A percentile compares a stretch with the other conserved stretches of the same genome.
Conservation (phyloP, 2,113 vertebrate species). For the Zingel zingel region DNA sequence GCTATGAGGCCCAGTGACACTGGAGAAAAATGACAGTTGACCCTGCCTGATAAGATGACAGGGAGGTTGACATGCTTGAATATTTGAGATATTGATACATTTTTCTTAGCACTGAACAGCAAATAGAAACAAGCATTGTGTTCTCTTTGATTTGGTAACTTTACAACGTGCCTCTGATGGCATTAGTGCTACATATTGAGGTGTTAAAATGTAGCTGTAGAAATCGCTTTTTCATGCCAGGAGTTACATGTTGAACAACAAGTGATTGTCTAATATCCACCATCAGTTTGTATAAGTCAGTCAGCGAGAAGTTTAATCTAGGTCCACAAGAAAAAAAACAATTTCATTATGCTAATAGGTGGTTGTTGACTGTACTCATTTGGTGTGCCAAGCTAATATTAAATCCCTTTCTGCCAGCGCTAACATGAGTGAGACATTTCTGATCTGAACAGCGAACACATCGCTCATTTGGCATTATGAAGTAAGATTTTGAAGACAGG, state of each 20-base stretch:
- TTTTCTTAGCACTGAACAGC: neutral
- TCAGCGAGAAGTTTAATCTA: slow-evolving; percentile 14
- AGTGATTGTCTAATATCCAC: slow-evolving; percentile 11
- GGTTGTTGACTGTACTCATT: slow-evolving; percentile 20
- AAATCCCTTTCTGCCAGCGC: slow-evolving; percentile 57
- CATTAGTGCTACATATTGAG: neutral
- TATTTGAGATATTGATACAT: neutral
- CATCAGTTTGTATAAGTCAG: slow-evolving; percentile 3
- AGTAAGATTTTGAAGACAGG: slow-evolving; percentile 49
- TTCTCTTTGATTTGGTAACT: neutral
- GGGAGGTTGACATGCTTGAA: slow-evolving; percentile 20
- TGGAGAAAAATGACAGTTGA: slow-evolving; percentile 41
- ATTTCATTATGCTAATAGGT: slow-evolving; percentile 22
- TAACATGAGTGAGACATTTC: slow-evolving; percentile 58
- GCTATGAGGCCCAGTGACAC: slow-evolving; percentile 26
- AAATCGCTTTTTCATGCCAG: slow-evolving; percentile 11
- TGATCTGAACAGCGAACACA: slow-evolving; percentile 55
- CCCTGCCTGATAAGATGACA: slow-evolving; percentile 12
- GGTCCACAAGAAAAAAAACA: slow-evolving; percentile 11
- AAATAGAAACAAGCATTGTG: slow-evolving; percentile 3
- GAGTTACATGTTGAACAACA: slow-evolving; percentile 13
- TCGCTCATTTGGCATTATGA: slow-evolving; percentile 59
- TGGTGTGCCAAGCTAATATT: slow-evolving; percentile 57
- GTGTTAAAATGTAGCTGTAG: slow-evolving; percentile 1
- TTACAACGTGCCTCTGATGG: neutral